Evolutionary conservation across 2,797 vertebrate genomes (phyloP).

Genomic region (Danio choprae): DNA sequence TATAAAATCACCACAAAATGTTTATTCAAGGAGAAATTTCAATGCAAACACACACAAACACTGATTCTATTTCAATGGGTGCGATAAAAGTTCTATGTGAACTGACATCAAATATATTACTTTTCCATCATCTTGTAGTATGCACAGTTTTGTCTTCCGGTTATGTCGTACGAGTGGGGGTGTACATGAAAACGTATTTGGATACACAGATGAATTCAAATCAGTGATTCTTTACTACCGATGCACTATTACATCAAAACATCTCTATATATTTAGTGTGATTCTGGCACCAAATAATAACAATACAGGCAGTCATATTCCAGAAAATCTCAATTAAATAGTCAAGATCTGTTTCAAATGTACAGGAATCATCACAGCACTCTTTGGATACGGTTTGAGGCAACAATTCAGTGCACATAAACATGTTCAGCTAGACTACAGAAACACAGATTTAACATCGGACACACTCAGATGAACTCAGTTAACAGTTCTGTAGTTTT

Average conservation of each 20-base stretch:
- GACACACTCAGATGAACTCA: background rate
- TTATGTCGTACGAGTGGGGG: background rate
- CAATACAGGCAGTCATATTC: background rate
- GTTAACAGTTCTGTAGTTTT: background rate
- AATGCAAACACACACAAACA: constrained; percentile 16
- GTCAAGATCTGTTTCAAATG: background rate
- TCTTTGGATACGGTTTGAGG: constrained; percentile 25
- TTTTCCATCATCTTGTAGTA: background rate
- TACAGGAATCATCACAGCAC: constrained; percentile 17
- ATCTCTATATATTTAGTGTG: background rate
- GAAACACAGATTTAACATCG: background rate
- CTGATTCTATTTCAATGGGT: background rate
- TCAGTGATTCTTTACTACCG: background rate
- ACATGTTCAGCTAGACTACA: background rate
- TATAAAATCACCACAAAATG: constrained; percentile 25
- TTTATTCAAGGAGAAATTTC: constrained; percentile 23
- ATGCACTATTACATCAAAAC: constrained; percentile 11
- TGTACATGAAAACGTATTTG: background rate
- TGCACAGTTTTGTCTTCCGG: background rate
- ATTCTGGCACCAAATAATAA: background rate
- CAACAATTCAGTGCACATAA: background rate
- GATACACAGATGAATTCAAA: background rate
- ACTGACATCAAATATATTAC: background rate
- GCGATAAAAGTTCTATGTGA: background rate
- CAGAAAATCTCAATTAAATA: background rate